Evolutionary conservation across 2,797 vertebrate species (phyloP).

Genomic region (Decapterus maruadsi): DNA sequence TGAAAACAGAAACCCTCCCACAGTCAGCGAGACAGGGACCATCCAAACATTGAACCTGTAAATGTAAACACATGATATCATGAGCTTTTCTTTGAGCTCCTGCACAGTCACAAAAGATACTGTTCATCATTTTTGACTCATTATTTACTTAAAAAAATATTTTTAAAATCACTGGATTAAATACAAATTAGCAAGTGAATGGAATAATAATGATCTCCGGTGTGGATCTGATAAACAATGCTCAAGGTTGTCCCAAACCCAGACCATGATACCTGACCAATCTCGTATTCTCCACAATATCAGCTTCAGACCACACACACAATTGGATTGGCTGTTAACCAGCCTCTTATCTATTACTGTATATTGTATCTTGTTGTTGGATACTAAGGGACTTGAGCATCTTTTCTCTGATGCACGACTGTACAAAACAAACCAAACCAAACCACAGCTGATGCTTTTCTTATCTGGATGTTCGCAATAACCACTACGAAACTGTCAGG

Average conservation of each 20-base stretch:
- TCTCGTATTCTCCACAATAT: too few species aligned
- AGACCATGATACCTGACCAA: too few species aligned
- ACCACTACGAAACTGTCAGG: too few species aligned
- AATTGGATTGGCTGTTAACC: background rate
- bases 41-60: too few species aligned
- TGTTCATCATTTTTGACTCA: background rate
- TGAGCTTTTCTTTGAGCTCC: background rate
- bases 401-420: background rate
- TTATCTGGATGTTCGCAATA: background rate
- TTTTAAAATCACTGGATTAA: too few species aligned
- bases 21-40: too few species aligned
- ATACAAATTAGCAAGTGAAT: background rate
- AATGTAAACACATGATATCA: background rate
- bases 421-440: background rate
- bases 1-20: too few species aligned
- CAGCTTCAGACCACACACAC: background rate
- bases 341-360: too few species aligned
- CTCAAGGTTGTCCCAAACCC: too few species aligned
- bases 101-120: background rate
- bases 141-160: too few species aligned
- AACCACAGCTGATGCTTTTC: background rate
- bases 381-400: background rate
- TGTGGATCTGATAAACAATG: background rate
- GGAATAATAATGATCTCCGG: background rate
- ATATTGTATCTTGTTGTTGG: background rate